Base-by-base conservation (phyloP, 2,888 invertebrate species). In the Yponomeuta sedellus region DNA sequence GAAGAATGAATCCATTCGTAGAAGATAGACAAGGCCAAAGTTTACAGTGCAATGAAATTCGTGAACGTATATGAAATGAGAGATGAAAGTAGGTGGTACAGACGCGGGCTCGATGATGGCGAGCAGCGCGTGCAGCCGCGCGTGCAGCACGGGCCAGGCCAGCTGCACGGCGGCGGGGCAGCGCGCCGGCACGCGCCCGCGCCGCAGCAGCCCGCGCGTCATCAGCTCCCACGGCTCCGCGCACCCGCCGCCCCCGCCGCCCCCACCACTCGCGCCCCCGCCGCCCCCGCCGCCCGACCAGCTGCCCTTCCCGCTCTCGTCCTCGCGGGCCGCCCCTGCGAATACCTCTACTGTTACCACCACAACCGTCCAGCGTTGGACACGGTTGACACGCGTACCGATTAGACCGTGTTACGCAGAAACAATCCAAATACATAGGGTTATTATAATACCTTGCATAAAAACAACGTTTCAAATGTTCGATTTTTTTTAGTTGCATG, bases 61-160 rank as follows among this genome's bases (percentile, higher is more conserved):
- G n/a, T n/a, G n/a, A n/a, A n/a, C n/a, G n/a, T n/a, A n/a, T n/a
- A n/a, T n/a, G n/a, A n/a, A n/a, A n/a, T n/a, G n/a, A n/a, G n/a
- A n/a, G n/a, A n/a, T n/a, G n/a, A n/a, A n/a, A n/a, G n/a, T n/a
- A n/a, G n/a, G 12, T 56, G 64, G 67, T 70, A 92, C 95, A 94
- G 84, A 97, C 96, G 96, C 96, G 10, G 97, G 99, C 91, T 99
- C 99, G 19, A 99, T 96, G 67, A 98, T 97, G 58, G 96, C 95
- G 83, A 96, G 98, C 2, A 99, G 92, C 0, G 97, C 96, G 74
- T 97, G 97, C 66, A 99, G 94, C 72, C 99, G 93, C 0, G 96
- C 95, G 88, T 97, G 98, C 34, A 98, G 95, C 67, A 98, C 96
- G 0, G 99, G 98, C 99, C 99, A 99, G 3, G 98, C 97, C 77